Base-by-base conservation (phyloP, 1,140 invertebrate species). In the Batillaria attramentaria region DNA sequence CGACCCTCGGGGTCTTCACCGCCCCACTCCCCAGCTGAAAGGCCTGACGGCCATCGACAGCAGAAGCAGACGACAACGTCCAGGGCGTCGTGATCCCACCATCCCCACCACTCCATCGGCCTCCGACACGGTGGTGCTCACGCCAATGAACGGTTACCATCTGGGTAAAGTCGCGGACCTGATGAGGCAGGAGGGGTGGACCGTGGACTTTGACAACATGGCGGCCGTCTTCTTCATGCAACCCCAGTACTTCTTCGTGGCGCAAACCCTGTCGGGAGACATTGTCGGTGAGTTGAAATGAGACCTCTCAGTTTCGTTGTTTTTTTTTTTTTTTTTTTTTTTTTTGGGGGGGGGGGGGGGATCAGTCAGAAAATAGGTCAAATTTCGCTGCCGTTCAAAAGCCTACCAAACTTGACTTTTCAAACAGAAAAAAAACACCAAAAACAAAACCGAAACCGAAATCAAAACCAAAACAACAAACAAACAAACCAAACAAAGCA, bases 151-250 rank as follows among this genome's bases (percentile, higher is more conserved):
- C 18, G n/a, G 72, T 3, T 1, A 20, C 18, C 54, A 75, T 39
- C 39, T 75, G 35, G 54, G 39, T 20, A 6, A 2, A 3, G 72
- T 75, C 1, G 54, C 39, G n/a, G 10, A 33, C 13, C 54, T 75
- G 33, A 75, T 75, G 72, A 20, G 33, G n/a, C 20, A 62, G 3
- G 72, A 75, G 31, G 72, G 72, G 0, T 75, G 72, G 72, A 75
- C 60, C 72, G 57, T 75, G 35, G 57, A 75, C 37, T 75, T 75
- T 42, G 54, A 62, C 33, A 75, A 75, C 72, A 62, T 75, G 72
- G 72, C 72, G 6, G 72, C 57, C 20, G 72, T 75, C 33, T 75
- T 75, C 37, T 24, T 42, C 54, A 62, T 75, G 37, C 72, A 75
- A 39, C 73, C 73, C 35, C 5, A 39, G 24, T 33, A 50, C 31